phyloP scores from a whole-genome alignment of 2,113 vertebrate species.

The Marmota flaviventris region DNA sequence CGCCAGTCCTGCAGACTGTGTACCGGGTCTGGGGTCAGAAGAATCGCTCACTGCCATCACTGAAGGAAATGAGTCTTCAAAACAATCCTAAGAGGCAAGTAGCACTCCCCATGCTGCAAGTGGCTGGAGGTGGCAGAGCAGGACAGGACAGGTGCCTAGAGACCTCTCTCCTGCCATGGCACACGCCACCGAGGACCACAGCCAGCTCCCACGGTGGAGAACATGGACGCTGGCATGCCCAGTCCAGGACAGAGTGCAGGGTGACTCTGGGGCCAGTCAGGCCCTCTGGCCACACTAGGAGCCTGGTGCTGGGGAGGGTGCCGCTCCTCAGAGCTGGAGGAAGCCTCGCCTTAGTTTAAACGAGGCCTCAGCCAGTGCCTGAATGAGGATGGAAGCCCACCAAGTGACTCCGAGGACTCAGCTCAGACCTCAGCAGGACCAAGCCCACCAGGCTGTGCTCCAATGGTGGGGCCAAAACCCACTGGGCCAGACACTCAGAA shows the following conservation, averaged over 20 bases:
- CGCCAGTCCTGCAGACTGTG: background rate
- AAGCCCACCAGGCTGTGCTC: background rate
- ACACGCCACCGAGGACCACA: background rate
- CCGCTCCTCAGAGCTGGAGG: no score
- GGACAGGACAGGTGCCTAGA: background rate
- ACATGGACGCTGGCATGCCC: no score
- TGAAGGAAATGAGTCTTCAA: background rate
- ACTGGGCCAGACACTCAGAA: background rate
- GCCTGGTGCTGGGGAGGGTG: no score
- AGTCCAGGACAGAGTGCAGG: background rate
- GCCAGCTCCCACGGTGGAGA: background rate
- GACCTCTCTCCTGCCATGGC: no score
- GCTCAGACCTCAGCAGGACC: background rate
- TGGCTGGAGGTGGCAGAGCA: background rate
- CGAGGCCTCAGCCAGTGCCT: no score
- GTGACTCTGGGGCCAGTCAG: background rate
- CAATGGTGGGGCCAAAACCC: background rate
- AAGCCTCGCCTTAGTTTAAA: background rate
- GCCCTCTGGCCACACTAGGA: no score
- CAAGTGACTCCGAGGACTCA: background rate
- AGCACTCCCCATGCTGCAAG: background rate
- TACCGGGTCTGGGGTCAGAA: background rate
- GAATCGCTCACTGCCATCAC: background rate
- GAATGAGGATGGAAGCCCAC: no score
- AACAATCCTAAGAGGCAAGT: accelerated